These are phyloP conservation scores for Cheirogaleus medius DNA, from an alignment of 2,113 vertebrate genomes.

Conservation along the genomic window DNA sequence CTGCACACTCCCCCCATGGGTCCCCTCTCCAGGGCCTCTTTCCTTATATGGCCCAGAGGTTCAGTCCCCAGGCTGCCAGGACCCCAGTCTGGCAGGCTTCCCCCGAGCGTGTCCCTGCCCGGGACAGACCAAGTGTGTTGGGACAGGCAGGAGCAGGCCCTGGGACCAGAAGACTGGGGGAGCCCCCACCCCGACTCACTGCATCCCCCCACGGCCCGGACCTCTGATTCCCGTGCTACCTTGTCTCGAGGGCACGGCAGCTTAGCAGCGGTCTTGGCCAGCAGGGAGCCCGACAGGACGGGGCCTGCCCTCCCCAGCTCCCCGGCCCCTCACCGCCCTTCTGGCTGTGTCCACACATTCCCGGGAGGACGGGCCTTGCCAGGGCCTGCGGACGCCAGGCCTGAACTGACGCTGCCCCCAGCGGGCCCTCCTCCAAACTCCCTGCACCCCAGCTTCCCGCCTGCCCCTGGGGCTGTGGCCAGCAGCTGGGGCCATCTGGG, in stretches of 20 bases:
- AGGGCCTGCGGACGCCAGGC: background rate
- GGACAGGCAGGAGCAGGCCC: background rate
- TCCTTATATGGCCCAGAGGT: background rate
- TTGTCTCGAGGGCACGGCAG: background rate
- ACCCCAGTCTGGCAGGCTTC: background rate
- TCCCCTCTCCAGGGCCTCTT: rapidly evolving
- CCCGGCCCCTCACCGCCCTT: background rate
- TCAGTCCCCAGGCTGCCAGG: background rate
- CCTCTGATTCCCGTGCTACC: background rate
- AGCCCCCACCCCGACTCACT: background rate
- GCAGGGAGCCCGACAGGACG: background rate
- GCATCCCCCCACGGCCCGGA: rapidly evolving
- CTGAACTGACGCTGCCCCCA: background rate
- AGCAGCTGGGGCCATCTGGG: conserved; percentile 31
- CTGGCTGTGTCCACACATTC: background rate
- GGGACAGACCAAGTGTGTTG: background rate
- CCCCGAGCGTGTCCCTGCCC: background rate
- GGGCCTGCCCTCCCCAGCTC: background rate
- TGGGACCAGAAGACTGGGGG: rapidly evolving
- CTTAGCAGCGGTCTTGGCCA: background rate
- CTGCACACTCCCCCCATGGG: background rate
- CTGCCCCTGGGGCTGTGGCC: background rate
- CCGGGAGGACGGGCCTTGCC: background rate
- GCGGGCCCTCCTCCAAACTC: background rate
- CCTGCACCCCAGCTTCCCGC: background rate